Conservation (phyloP, 2,888 invertebrate species). For the Pristionchus mayeri region DNA sequence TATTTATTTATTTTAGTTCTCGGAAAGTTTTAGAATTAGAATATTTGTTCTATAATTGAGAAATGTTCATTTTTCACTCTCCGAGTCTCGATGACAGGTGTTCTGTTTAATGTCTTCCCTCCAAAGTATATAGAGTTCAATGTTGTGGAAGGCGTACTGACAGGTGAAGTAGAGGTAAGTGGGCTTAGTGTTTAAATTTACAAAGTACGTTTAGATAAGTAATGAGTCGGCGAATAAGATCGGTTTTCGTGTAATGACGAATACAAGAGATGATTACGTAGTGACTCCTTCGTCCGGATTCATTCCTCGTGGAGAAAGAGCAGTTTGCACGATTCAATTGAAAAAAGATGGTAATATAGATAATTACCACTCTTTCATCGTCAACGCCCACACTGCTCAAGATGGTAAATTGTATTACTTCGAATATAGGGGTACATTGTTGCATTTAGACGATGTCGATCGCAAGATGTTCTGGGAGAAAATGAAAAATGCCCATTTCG, state of each 20-base stretch:
- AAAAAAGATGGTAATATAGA: conserved; percentile 40
- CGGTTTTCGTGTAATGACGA: conserved; percentile 26
- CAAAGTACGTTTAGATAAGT: not conserved
- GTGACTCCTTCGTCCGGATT: conserved; percentile 38
- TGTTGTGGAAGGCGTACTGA: conserved; percentile 10
- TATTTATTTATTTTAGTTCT: too few relatives aligned
- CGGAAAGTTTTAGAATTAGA: too few relatives aligned
- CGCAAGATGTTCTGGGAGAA: conserved; percentile 34
- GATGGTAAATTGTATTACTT: conserved; percentile 2
- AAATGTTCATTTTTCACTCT: not conserved
- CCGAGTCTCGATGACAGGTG: not conserved
- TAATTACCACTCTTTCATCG: conserved; percentile 9
- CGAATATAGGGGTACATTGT: not conserved
- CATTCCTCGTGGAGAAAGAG: not conserved
- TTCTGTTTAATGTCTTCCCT: conserved; percentile 6
- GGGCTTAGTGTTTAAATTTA: too few relatives aligned
- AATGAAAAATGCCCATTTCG: not conserved
- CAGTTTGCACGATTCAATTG: conserved; percentile 8
- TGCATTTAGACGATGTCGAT: conserved; percentile 15
- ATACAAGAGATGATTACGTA: conserved; percentile 17
- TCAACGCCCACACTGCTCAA: conserved; percentile 16
- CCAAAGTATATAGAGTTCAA: conserved; percentile 26
- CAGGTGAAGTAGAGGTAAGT: not conserved
- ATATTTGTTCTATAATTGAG: not conserved
- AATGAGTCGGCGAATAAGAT: conserved; percentile 15